A percentile compares a stretch with the other conserved stretches of the same genome.
Evolutionary conservation across 35 echinoderm and acorn worm genomes (phyloP).

Genomic region (Nesometra sesokonis): DNA sequence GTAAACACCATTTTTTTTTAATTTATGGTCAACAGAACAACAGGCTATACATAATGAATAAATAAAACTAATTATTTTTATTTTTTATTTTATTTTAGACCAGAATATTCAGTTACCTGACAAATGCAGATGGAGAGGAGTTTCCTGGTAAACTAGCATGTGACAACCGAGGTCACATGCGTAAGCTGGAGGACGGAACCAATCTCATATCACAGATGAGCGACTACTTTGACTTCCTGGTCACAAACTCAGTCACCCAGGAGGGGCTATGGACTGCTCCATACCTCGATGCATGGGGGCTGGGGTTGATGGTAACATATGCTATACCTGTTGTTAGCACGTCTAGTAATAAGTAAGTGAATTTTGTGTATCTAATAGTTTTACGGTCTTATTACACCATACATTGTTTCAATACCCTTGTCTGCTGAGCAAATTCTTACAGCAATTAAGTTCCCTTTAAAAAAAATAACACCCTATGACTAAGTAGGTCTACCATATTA

Average conservation of each 20-base stretch:
- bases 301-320: slow-evolving; percentile 84
- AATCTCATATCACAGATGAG: slow-evolving; percentile 90
- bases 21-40: too few relatives aligned
- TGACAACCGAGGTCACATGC: slow-evolving; percentile 62
- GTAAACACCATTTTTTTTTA: too few relatives aligned
- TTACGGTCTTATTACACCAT: too few relatives aligned
- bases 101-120: slow-evolving; percentile 91
- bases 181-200: slow-evolving; percentile 57
- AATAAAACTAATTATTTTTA: too few relatives aligned
- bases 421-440: too few relatives aligned
- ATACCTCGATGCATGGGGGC: slow-evolving; percentile 90
- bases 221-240: slow-evolving; percentile 91
- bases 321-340: slow-evolving; percentile 76
- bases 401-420: too few relatives aligned
- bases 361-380: background rate
- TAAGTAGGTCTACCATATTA: too few relatives aligned
- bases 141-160: slow-evolving; percentile 87
- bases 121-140: slow-evolving; percentile 70
- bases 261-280: slow-evolving; percentile 80
- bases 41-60: too few relatives aligned
- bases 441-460: too few relatives aligned
- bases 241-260: slow-evolving; percentile 57
- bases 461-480: too few relatives aligned
- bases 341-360: slow-evolving; percentile 48
- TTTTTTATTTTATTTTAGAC: slow-evolving; percentile 37